These are phyloP conservation scores for Drosophila atripex DNA, from an alignment of 2,888 invertebrate genomes.

Conservation along the genomic window DNA sequence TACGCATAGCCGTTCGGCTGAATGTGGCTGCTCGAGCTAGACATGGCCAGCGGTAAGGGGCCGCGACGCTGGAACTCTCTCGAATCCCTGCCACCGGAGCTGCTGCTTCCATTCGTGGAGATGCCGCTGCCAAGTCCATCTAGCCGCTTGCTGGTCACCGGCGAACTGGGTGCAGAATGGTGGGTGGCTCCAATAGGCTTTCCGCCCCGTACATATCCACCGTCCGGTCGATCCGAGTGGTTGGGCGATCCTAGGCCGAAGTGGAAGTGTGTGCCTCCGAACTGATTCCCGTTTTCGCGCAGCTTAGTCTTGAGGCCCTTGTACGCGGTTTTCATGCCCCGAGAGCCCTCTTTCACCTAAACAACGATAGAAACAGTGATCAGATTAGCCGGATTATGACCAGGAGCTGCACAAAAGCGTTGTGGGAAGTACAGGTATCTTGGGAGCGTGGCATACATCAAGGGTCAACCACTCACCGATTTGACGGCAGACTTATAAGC, in stretches of 20 bases:
- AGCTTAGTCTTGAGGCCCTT: slow-evolving; percentile 89
- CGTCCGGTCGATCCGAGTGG: slow-evolving; percentile 81
- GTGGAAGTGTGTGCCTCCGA: slow-evolving; percentile 74
- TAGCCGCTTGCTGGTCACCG: slow-evolving; percentile 85
- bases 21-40: slow-evolving; percentile 82
- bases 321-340: slow-evolving; percentile 91
- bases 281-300: slow-evolving; percentile 83
- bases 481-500: slow-evolving; percentile 96
- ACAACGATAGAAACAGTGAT: slow-evolving; percentile 3
- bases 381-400: not conserved
- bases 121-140: slow-evolving; percentile 50
- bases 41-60: slow-evolving; percentile 78
- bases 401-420: slow-evolving; percentile 1
- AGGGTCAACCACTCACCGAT: slow-evolving; percentile 89
- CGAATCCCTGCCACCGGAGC: slow-evolving; percentile 31
- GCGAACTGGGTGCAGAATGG: slow-evolving; percentile 88
- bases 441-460: not conserved
- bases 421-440: not conserved
- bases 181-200: slow-evolving; percentile 66
- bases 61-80: slow-evolving; percentile 53
- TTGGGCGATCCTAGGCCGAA: slow-evolving; percentile 81
- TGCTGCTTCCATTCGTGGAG: slow-evolving; percentile 62
- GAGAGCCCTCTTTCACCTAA: slow-evolving; percentile 90
- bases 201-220: slow-evolving; percentile 60
- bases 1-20: slow-evolving; percentile 79